These are phyloP conservation scores for Yponomeuta sedellus DNA, from an alignment of 2,888 invertebrate species.

Conservation along the genomic window DNA sequence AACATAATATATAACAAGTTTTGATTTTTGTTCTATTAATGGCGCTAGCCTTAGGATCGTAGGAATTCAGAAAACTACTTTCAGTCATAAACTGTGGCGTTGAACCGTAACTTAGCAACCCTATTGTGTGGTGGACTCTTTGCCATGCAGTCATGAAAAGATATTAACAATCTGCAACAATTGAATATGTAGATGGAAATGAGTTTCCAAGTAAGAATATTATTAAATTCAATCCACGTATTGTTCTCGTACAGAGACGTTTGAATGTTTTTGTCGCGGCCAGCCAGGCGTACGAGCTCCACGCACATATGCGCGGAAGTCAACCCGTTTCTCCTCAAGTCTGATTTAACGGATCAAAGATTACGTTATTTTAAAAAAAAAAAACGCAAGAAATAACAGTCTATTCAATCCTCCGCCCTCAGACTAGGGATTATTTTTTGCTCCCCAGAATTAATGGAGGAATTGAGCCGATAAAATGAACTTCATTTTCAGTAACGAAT, in stretches of 20 bases:
- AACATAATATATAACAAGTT: too few relatives aligned
- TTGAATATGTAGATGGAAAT: background rate
- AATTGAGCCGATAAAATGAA: conserved; percentile 65
- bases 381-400: conserved; percentile 20
- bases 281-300: conserved; percentile 38
- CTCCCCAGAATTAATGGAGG: conserved; percentile 63
- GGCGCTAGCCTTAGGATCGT: too few relatives aligned
- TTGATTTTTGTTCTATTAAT: too few relatives aligned
- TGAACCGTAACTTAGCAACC: background rate
- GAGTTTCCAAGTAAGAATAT: background rate
- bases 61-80: too few relatives aligned
- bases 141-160: background rate
- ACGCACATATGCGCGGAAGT: conserved; percentile 66
- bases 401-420: conserved; percentile 55
- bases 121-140: background rate
- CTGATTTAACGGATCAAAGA: conserved; percentile 67
- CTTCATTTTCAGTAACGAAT: conserved; percentile 61
- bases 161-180: background rate
- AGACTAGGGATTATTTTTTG: conserved; percentile 67
- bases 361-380: conserved; percentile 51
- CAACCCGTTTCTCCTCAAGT: conserved; percentile 55
- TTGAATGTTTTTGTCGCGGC: conserved; percentile 6
- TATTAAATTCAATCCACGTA: conserved; percentile 8
- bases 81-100: background rate
- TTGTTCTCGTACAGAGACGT: conserved; percentile 7